Percentiles rank a stretch among this genome's conserved stretches.
Evolutionary conservation across 2,797 vertebrate genomes (phyloP).

Genomic region (Notolabrus celidotus): DNA sequence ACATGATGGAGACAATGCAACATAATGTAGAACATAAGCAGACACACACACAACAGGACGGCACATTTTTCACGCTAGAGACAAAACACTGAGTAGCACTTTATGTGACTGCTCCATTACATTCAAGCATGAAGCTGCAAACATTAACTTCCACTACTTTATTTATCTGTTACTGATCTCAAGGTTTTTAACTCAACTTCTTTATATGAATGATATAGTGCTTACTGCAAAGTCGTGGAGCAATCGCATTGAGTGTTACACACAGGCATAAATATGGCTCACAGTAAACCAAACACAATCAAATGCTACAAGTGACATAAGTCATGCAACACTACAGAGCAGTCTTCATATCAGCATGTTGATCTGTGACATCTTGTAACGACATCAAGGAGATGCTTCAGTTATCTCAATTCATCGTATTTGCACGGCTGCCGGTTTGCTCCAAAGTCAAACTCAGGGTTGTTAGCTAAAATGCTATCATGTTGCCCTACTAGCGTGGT

Average conservation of each 20-base stretch:
- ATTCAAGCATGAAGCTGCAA: slow-evolving; percentile 46
- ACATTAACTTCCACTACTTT: neutral
- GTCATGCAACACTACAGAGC: slow-evolving; percentile 72
- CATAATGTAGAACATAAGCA: slow-evolving; percentile 87
- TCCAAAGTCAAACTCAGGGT: neutral
- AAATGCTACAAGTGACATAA: slow-evolving; percentile 56
- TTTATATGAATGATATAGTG: no score
- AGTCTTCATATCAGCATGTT: slow-evolving; percentile 20
- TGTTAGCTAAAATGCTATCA: neutral
- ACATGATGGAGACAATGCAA: slow-evolving; percentile 94
- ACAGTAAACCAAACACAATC: slow-evolving; percentile 69
- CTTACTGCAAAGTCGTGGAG: slow-evolving; percentile 51
- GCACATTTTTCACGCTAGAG: slow-evolving; percentile 73
- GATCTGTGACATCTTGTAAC: slow-evolving; percentile 16
- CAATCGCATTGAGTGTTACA: slow-evolving; percentile 71
- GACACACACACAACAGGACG: slow-evolving; percentile 68
- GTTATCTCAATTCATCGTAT: neutral
- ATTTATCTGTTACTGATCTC: neutral
- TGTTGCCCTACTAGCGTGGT: no score
- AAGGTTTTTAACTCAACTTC: no score
- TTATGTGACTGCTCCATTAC: slow-evolving; percentile 58
- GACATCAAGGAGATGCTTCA: slow-evolving; percentile 11
- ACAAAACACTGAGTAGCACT: slow-evolving; percentile 64
- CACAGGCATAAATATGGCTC: slow-evolving; percentile 71
- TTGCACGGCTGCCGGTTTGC: neutral